These are phyloP conservation scores for Pogonocichla stellata DNA, from an alignment of 2,113 vertebrate species.

Conservation along the genomic window DNA sequence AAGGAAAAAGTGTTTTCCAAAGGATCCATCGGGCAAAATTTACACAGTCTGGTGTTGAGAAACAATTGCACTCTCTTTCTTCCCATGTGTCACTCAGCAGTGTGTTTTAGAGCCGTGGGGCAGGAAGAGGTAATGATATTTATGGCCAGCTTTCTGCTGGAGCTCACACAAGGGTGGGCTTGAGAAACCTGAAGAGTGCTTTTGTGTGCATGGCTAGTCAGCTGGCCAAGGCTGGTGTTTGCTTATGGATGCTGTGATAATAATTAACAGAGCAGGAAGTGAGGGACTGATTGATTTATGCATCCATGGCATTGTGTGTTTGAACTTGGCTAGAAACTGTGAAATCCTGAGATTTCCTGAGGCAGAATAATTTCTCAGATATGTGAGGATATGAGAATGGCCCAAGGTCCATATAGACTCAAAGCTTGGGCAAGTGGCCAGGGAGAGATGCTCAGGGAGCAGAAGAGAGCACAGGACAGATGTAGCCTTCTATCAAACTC, in stretches of 20 bases:
- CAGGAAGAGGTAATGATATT: conserved; percentile 31
- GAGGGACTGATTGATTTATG: background rate
- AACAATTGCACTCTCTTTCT: conserved; percentile 14
- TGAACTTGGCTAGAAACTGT: background rate
- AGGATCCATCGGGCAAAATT: background rate
- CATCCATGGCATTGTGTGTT: background rate
- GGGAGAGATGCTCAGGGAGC: background rate
- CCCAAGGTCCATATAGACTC: background rate
- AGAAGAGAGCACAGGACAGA: background rate
- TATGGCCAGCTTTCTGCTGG: conserved; percentile 16
- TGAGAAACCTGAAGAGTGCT: conserved; percentile 42
- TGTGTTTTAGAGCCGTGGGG: background rate
- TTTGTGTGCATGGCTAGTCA: conserved; percentile 23
- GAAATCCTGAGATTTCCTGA: background rate
- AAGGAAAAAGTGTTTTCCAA: background rate
- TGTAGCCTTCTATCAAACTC: background rate
- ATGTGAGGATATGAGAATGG: background rate
- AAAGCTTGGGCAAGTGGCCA: background rate
- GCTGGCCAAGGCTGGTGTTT: conserved; percentile 39
- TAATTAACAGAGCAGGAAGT: conserved; percentile 58
- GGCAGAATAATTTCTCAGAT: background rate
- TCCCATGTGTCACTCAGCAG: conserved; percentile 1
- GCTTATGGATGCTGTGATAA: conserved; percentile 36
- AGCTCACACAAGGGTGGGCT: conserved; percentile 39
- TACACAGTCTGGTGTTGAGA: background rate